These are phyloP conservation scores for Python bivittatus DNA, from an alignment of 2,113 vertebrate genomes.

Conservation along the genomic window DNA sequence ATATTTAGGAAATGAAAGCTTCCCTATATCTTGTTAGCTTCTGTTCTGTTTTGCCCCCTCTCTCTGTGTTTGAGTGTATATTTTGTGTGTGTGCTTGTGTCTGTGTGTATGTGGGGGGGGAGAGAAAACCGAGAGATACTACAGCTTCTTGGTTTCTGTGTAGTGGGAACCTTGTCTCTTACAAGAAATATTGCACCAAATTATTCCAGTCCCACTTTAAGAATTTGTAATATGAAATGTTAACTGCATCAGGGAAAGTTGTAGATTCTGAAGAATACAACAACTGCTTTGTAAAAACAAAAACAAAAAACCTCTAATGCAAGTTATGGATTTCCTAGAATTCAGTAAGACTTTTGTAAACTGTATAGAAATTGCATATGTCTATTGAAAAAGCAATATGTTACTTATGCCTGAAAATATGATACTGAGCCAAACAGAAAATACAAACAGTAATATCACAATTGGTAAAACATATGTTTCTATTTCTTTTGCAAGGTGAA, in stretches of 20 bases:
- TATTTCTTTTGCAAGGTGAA: rapidly evolving
- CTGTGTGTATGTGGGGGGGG: background rate
- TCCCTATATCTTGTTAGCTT: background rate
- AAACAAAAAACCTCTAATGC: background rate
- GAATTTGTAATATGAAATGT: background rate
- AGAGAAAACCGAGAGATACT: background rate
- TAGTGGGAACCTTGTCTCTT: too few relatives aligned
- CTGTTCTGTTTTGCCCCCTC: background rate
- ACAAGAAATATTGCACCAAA: background rate
- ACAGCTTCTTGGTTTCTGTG: too few relatives aligned
- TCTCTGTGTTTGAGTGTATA: too few relatives aligned
- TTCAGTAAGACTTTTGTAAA: background rate
- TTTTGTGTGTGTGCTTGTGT: too few relatives aligned
- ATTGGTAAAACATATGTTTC: slow-evolving; percentile 57
- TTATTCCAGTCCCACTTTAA: background rate
- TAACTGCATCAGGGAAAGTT: background rate
- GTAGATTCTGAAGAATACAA: background rate
- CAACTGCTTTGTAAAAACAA: background rate
- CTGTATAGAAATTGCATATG: background rate
- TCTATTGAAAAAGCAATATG: background rate
- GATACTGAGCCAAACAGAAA: background rate
- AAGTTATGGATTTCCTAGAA: background rate
- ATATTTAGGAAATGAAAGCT: background rate
- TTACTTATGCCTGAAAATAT: background rate
- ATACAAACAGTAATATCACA: background rate